Evolutionary conservation across 2,113 vertebrate genomes (phyloP).

Genomic region (Nannospalax galili): DNA sequence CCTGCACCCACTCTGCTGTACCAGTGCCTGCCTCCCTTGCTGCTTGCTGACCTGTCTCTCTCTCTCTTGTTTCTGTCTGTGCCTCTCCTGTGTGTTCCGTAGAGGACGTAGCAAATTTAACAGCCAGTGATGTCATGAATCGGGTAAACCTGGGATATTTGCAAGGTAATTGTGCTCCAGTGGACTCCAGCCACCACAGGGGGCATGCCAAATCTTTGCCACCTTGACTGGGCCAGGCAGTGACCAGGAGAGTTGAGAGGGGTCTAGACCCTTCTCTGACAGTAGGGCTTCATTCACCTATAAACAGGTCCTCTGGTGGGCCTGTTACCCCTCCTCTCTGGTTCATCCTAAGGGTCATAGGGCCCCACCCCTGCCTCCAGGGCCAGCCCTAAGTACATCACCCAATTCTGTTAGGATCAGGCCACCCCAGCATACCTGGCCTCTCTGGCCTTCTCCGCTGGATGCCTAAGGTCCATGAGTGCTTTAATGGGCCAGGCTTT

Average conservation of each 20-base stretch:
- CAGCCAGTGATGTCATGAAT: conserved; percentile 99
- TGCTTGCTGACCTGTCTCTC: conserved; percentile 88
- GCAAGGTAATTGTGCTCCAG: conserved; percentile 94
- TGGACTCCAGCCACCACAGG: conserved; percentile 75
- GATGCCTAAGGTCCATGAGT: background rate
- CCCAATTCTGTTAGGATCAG: background rate
- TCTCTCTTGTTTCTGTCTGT: conserved; percentile 88
- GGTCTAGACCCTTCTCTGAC: background rate
- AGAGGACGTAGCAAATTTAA: conserved; percentile 99
- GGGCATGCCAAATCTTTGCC: conserved; percentile 73
- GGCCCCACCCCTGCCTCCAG: background rate
- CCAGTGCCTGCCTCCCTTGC: conserved; percentile 65
- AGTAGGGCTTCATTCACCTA: background rate
- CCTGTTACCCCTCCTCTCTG: fast-evolving
- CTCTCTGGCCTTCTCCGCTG: background rate
- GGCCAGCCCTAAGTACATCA: fast-evolving
- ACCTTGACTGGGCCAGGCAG: background rate
- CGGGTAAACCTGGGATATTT: conserved; percentile 99
- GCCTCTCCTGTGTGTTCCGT: conserved; percentile 88
- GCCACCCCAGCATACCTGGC: background rate
- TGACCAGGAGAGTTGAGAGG: background rate
- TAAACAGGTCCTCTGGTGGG: fast-evolving
- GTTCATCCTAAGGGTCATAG: background rate
- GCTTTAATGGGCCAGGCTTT: too few species aligned
- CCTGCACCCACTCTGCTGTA: conserved; percentile 56